Conservation (phyloP, 2,888 invertebrate genomes). For the Brenthis ino region DNA sequence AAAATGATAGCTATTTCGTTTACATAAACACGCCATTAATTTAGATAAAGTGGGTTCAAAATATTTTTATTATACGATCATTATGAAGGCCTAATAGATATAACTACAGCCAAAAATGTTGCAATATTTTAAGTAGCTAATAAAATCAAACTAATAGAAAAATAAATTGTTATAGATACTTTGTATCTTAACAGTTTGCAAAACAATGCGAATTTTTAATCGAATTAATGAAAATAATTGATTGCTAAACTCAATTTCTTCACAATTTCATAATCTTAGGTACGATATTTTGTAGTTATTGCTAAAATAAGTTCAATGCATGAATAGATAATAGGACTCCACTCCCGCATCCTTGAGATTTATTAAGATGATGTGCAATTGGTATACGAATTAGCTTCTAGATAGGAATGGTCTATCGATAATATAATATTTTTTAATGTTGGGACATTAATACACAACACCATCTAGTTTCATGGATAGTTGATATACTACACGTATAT, state of each 20-base stretch:
- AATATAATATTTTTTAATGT: too few species aligned
- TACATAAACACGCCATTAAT: constrained; percentile 13
- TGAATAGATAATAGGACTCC: constrained; percentile 9
- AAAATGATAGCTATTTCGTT: constrained; percentile 4
- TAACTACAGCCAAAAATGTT: background rate
- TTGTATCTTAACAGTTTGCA: background rate
- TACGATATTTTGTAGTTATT: background rate
- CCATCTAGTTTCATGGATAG: too few species aligned
- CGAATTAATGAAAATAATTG: background rate
- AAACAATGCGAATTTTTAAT: background rate
- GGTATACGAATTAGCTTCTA: constrained; percentile 3
- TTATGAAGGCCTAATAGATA: background rate
- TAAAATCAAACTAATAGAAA: background rate
- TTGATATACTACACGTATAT: too few species aligned
- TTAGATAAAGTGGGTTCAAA: constrained; percentile 8
- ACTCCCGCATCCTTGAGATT: constrained; percentile 23
- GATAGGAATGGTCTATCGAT: background rate
- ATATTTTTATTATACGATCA: constrained; percentile 13
- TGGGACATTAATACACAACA: too few species aligned
- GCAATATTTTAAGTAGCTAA: background rate
- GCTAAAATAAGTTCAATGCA: constrained; percentile 4
- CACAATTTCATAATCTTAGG: background rate
- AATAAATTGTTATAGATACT: background rate
- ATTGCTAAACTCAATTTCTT: background rate
- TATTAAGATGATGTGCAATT: constrained; percentile 13